Percentiles rank a stretch among this genome's conserved stretches.
Conservation (phyloP, 2,113 vertebrate genomes). For the Eclectus roratus region DNA sequence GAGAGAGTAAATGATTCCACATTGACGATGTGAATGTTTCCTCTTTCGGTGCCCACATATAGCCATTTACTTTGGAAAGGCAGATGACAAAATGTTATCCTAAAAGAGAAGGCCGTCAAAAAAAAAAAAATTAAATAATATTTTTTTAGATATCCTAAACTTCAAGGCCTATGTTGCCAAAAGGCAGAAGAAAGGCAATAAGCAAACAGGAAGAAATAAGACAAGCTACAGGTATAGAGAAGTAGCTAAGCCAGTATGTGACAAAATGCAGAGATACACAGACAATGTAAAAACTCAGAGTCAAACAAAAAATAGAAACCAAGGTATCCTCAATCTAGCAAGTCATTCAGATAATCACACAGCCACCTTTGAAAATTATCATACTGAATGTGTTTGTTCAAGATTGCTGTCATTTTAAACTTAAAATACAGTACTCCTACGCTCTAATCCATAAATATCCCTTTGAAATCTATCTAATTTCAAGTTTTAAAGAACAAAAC, state of each 20-base stretch:
- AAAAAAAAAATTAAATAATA: background rate
- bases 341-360: background rate
- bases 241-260: background rate
- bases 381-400: background rate
- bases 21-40: constrained; percentile 98
- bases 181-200: background rate
- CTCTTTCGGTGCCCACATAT: constrained; percentile 96
- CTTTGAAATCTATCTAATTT: background rate
- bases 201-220: background rate
- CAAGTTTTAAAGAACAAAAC: background rate
- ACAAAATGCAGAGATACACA: background rate
- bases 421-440: background rate
- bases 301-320: background rate
- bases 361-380: background rate
- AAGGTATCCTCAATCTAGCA: background rate
- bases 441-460: background rate
- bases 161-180: background rate
- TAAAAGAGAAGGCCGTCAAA: constrained; percentile 68
- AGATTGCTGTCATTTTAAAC: background rate
- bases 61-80: constrained; percentile 99
- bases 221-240: background rate
- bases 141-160: background rate
- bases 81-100: constrained; percentile 98
- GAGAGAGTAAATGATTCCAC: constrained; percentile 99
- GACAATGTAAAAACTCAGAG: background rate